Evolutionary conservation across 2,797 vertebrate species (phyloP), one percentile per base, ranked within the genome.

Genomic region (Onychomys arenicola): DNA sequence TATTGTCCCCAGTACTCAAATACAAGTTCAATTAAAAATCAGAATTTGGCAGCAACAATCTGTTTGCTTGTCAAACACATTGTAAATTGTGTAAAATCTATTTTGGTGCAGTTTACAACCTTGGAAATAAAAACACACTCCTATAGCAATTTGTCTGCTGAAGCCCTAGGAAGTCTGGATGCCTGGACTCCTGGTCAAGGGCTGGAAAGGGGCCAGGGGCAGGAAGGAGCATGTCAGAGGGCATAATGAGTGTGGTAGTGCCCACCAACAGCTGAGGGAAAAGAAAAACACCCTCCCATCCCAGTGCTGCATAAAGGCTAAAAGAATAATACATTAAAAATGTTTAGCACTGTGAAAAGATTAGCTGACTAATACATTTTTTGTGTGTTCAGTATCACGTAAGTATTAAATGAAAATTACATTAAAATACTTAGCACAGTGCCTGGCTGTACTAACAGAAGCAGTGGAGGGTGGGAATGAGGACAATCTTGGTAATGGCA

Each of bases 21-120:
- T 49, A 96, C 71, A 55, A 0, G 2, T 97, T 97, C 98, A 97
- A 96, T 97, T 98, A 98, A 98, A 98, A 98, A 96, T 76, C 92
- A 92, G 87, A 78, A 91, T 93, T 96, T 8, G 0, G 96, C 97
- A 97, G 96, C 96, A 96, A 61, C 37, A 94, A 97, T 96, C 86
- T 93, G 92, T 96, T 97, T 97, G 97, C 96, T 98, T 98, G 90
- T 98, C 97, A 97, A 97, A 97, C 97, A 85, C 96, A 7, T 97
- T 27, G 3, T 96, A 97, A 97, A 98, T 98, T 96, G 94, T 43
- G 77, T 94, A 87, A 95, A 96, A 97, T 95, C 96, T 97, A 94
- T 97, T 98, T 98, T 97, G 98, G 97, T 90, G 97, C 94, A 98
- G 98, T 99, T 99, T 98, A 98, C 98, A 98, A 94, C 97, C 96